Evolutionary conservation across 1,140 invertebrate genomes (phyloP), one percentile per base, ranked within the genome.

Genomic region (Pogonognathellus flavescens): DNA sequence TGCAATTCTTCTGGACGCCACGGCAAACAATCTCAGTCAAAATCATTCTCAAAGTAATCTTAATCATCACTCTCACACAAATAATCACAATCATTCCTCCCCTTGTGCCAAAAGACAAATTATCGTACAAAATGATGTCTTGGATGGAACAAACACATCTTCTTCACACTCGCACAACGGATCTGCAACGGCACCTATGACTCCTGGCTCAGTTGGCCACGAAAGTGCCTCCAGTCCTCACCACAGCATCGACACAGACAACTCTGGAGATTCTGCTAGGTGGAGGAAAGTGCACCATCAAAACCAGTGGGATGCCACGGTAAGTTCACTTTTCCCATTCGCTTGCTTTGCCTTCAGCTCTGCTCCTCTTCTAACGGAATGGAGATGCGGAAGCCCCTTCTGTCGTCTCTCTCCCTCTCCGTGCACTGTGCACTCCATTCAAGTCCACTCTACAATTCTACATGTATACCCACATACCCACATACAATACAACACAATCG

Each of bases 51-150:
- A 85, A 16, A 66, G 0, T 57, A 81, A 81, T 85, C 55, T 52
- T 14, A 80, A 81, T 66, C 72, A 80, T 57, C 85, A 86, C 59
- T 62, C 70, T 57, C 76, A 82, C 52, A 82, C 57, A n/a, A 62
- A 62, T 57, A 82, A 76, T 76, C 70, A 76, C 41, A 76, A 83
- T 76, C 87, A 84, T 80, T 66, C 84, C 22, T 86, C 87, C 52
- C 84, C 87, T 22, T 88, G 86, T 86, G 70, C 84, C 84, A 88
- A 88, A 83, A 70, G 88, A 66, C 88, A 88, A 83, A 87, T 88
- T 72, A 88, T 88, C 84, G 88, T 88, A 84, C 86, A 85, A 86
- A 87, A 87, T 83, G 88, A 88, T 60, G 84, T 86, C 52, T 59
- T 86, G 82, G 86, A 87, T 81, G 83, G 84, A 13, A 85, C 80